Evolutionary conservation across 2,113 vertebrate species (phyloP).

Genomic region (Pelvicachromis taeniatus): DNA sequence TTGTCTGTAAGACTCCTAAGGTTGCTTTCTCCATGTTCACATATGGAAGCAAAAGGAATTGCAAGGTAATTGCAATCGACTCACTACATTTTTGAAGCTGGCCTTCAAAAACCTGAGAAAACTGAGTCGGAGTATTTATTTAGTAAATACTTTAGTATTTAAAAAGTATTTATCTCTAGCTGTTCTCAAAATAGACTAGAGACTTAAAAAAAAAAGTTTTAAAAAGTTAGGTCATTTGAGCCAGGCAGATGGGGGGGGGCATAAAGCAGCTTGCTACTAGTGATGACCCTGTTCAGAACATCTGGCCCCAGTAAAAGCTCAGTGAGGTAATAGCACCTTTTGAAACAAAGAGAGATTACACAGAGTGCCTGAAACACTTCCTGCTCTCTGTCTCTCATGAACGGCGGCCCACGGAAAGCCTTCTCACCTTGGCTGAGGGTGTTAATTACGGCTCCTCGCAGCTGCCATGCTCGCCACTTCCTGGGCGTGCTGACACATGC

Average conservation of each 20-base stretch:
- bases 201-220: background rate
- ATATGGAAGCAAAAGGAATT: background rate
- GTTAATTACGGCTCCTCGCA: slow-evolving; percentile 72
- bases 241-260: slow-evolving; percentile 65
- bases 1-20: slow-evolving; percentile 41
- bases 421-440: slow-evolving; percentile 70
- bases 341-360: slow-evolving; percentile 64
- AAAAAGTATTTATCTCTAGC: background rate
- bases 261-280: slow-evolving; percentile 50
- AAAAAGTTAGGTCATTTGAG: slow-evolving; percentile 39
- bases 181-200: slow-evolving; percentile 3
- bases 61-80: background rate
- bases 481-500: slow-evolving; percentile 65
- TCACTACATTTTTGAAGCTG: background rate
- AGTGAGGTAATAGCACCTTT: slow-evolving; percentile 68
- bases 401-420: slow-evolving; percentile 49
- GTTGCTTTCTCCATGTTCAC: slow-evolving; percentile 7
- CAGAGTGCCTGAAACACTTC: slow-evolving; percentile 58
- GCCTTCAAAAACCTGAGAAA: background rate
- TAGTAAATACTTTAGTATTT: too few species aligned
- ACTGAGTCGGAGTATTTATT: too few species aligned
- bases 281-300: slow-evolving; percentile 70
- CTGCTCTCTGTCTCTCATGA: slow-evolving; percentile 61
- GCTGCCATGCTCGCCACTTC: slow-evolving; percentile 62
- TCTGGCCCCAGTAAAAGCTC: slow-evolving; percentile 73